A percentile compares a stretch with the other conserved stretches of the same genome.
These are phyloP conservation scores for Leuctra nigra DNA, from an alignment of 2,888 invertebrate species.

Conservation along the genomic window DNA sequence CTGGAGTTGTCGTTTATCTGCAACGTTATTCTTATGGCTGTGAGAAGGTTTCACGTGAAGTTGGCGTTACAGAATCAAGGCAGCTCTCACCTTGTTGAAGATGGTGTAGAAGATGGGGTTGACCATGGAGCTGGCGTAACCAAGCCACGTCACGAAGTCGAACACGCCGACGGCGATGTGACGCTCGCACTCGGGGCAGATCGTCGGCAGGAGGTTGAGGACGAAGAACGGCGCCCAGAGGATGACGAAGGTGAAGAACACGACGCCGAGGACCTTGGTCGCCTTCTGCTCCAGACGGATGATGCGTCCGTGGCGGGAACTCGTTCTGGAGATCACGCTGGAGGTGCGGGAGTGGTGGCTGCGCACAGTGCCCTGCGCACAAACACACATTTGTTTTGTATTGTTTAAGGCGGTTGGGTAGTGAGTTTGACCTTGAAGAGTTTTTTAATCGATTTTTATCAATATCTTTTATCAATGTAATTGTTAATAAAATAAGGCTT, in stretches of 20 bases:
- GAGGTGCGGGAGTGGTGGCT: constrained; percentile 73
- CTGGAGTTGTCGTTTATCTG: too few species aligned
- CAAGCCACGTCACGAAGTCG: constrained; percentile 86
- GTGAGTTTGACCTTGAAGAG: too few species aligned
- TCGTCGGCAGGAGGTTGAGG: constrained; percentile 75
- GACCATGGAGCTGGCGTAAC: constrained; percentile 90
- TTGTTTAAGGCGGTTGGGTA: too few species aligned
- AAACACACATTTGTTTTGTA: too few species aligned
- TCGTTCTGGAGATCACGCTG: constrained; percentile 66
- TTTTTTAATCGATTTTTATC: too few species aligned
- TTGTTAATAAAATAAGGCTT: too few species aligned
- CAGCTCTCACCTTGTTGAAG: too few species aligned
- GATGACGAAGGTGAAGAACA: constrained; percentile 90
- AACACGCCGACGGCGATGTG: constrained; percentile 71
- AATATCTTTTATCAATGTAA: too few species aligned
- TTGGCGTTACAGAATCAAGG: too few species aligned
- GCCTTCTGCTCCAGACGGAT: constrained; percentile 91
- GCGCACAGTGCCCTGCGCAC: constrained; percentile 52
- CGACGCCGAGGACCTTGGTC: constrained; percentile 89
- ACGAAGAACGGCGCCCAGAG: constrained; percentile 96
- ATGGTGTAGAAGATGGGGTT: constrained; percentile 95
- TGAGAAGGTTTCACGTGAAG: too few species aligned
- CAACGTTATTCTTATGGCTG: too few species aligned
- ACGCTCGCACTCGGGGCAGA: constrained; percentile 74
- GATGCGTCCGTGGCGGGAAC: constrained; percentile 74